A percentile compares a stretch with the other conserved stretches of the same genome.
These are phyloP conservation scores for Parelbella ahira DNA, from an alignment of 2,888 invertebrate genomes.

Conservation along the genomic window DNA sequence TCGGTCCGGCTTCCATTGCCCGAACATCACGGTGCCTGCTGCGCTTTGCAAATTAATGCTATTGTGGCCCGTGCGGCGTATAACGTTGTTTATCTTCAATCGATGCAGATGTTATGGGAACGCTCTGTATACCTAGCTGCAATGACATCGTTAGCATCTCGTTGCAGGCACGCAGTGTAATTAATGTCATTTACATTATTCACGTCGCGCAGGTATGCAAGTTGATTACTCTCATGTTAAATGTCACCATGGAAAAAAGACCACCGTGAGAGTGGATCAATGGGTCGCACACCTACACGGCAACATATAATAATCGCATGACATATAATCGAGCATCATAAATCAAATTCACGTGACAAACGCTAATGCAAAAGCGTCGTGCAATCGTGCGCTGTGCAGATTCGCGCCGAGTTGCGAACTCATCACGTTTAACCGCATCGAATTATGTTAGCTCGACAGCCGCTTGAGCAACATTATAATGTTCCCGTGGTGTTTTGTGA, in stretches of 20 bases:
- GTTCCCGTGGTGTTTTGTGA: constrained; percentile 59
- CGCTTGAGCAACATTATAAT: constrained; percentile 51
- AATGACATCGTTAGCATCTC: constrained; percentile 6
- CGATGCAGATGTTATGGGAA: constrained; percentile 17
- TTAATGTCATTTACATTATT: constrained; percentile 18
- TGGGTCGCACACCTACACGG: constrained; percentile 31
- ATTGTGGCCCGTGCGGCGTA: constrained; percentile 46
- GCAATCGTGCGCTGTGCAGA: constrained; percentile 41
- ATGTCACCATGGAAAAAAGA: constrained; percentile 19
- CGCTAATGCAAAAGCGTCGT: constrained; percentile 58
- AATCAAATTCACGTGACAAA: constrained; percentile 55
- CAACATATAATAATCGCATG: constrained; percentile 28
- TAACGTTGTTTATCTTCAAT: constrained; percentile 26
- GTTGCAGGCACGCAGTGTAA: constrained; percentile 15
- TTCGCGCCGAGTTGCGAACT: constrained; percentile 48
- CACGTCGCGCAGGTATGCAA: constrained; percentile 5
- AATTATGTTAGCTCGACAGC: constrained; percentile 53
- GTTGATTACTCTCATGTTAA: constrained; percentile 8
- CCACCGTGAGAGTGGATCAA: constrained; percentile 17
- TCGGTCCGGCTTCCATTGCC: constrained; percentile 32
- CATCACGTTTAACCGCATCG: constrained; percentile 63
- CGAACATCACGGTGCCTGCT: constrained; percentile 49
- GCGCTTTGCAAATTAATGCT: constrained; percentile 75
- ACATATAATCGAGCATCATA: constrained; percentile 40
- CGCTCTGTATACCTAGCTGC: constrained; percentile 3